A percentile compares a stretch with the other conserved stretches of the same genome.
phyloP scores from a whole-genome alignment of 2,113 vertebrate species.

The Mesoclemmys tuberculata region DNA sequence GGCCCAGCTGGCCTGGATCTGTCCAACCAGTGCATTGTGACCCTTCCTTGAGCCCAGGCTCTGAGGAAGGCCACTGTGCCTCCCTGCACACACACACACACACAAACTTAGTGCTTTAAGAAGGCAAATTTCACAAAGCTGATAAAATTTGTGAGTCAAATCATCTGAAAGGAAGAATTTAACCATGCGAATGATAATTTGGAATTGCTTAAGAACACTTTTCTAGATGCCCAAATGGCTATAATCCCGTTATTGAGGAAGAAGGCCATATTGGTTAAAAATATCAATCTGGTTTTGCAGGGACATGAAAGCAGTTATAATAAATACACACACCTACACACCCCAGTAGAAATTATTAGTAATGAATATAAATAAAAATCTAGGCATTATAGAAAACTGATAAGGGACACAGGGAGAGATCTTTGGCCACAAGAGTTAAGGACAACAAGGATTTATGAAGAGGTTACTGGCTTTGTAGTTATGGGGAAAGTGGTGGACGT shows the following conservation, averaged over 20 bases:
- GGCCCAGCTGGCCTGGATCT: no score
- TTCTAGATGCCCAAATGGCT: not conserved
- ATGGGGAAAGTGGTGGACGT: no score
- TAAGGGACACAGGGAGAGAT: not conserved
- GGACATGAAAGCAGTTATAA: not conserved
- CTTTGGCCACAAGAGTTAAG: not conserved
- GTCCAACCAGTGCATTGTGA: no score
- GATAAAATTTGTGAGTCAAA: not conserved
- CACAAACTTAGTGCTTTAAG: not conserved
- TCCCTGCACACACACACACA: no score
- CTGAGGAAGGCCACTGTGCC: no score
- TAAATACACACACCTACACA: not conserved
- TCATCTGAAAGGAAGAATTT: not conserved
- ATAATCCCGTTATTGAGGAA: not conserved
- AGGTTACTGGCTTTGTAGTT: no score
- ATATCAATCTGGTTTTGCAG: not conserved
- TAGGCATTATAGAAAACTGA: not conserved
- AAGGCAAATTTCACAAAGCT: not conserved
- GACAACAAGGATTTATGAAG: no score
- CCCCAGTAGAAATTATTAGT: not conserved
- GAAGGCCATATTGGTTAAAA: not conserved
- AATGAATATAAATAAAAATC: not conserved
- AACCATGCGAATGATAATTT: not conserved
- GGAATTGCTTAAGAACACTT: not conserved
- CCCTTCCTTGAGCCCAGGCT: no score